phyloP scores from a whole-genome alignment of 2,113 vertebrate genomes.

The Panthera tigris region DNA sequence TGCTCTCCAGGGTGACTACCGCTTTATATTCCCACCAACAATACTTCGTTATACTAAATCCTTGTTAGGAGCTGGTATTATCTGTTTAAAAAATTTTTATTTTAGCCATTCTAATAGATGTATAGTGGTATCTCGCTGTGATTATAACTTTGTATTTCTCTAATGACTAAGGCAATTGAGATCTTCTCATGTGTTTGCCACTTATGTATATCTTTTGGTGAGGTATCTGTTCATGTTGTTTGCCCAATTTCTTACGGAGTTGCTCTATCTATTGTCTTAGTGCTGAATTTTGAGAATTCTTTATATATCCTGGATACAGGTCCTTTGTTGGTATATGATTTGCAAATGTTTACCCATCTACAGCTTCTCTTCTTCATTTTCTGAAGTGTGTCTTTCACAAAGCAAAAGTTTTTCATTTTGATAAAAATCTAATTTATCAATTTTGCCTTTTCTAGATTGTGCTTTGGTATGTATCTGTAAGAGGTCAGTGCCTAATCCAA shows the following conservation, averaged over 20 bases:
- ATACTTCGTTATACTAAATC: not conserved
- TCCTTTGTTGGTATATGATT: not conserved
- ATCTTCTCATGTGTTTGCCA: not conserved
- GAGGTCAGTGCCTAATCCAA: not conserved
- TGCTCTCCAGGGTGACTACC: not conserved
- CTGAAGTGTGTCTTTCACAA: not conserved
- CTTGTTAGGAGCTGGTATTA: not conserved
- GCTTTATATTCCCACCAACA: not conserved
- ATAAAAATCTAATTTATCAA: constrained; percentile 12
- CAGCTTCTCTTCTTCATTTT: not conserved
- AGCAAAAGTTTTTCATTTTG: not conserved
- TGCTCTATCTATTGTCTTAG: not conserved
- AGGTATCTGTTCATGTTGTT: not conserved
- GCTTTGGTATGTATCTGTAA: not conserved
- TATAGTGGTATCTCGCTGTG: not conserved
- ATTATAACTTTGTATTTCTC: not conserved
- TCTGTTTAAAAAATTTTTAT: not conserved
- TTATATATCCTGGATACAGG: not conserved
- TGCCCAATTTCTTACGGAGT: not conserved
- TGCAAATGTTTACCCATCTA: not conserved
- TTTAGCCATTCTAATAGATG: not conserved
- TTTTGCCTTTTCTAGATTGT: not conserved
- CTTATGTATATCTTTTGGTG: not conserved
- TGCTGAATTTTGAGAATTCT: not conserved
- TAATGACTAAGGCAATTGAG: not conserved